phyloP scores from a whole-genome alignment of 2,797 vertebrate species.

The Hippopotamyrus pictus region DNA sequence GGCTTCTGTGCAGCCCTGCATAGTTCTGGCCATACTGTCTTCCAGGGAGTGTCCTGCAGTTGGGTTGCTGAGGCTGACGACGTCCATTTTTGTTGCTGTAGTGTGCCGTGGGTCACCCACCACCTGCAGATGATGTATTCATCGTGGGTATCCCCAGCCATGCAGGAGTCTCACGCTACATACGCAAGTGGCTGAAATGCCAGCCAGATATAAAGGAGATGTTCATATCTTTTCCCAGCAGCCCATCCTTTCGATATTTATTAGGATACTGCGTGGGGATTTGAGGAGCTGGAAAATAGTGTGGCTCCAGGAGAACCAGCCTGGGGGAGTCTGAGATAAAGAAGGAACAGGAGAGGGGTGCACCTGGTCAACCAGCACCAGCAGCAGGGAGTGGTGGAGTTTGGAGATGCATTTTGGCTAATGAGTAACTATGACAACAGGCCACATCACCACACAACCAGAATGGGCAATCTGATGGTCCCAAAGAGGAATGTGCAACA shows the following conservation, averaged over 20 bases:
- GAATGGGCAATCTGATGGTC: not conserved
- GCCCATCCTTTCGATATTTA: not conserved
- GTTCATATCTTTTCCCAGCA: not conserved
- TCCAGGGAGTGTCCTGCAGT: not conserved
- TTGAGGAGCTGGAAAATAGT: not conserved
- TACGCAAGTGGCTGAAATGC: not conserved
- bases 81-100: not conserved
- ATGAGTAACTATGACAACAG: not conserved
- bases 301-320: not conserved
- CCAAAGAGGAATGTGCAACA: not conserved
- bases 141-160: not conserved
- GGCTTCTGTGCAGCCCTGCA: not conserved
- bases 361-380: not conserved
- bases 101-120: not conserved
- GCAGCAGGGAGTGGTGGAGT: not conserved
- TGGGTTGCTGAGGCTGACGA: not conserved
- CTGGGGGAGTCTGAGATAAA: not conserved
- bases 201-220: not conserved
- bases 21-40: not conserved
- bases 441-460: not conserved
- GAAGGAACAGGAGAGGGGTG: not conserved
- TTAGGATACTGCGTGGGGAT: not conserved
- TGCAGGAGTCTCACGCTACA: not conserved
- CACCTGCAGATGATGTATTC: not conserved
- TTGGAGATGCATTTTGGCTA: not conserved